These are phyloP conservation scores for Puffinus mauretanicus DNA, from an alignment of 2,113 vertebrate genomes.

Conservation along the genomic window DNA sequence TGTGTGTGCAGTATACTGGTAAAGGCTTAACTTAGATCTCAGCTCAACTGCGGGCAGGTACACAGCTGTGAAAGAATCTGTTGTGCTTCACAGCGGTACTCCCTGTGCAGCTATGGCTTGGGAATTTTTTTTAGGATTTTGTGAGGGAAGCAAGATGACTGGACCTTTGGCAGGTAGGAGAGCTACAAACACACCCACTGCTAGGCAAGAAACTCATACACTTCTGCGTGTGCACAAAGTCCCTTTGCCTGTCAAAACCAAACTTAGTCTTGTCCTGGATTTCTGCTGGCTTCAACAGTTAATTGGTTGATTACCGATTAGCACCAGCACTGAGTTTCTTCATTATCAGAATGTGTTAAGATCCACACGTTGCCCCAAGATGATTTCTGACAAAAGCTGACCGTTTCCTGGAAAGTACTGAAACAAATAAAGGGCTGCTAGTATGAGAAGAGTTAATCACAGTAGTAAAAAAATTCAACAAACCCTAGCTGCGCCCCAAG, in stretches of 20 bases:
- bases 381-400: not conserved
- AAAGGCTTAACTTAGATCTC: not conserved
- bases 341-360: not conserved
- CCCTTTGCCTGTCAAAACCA: not conserved
- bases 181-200: not conserved
- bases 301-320: not conserved
- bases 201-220: not conserved
- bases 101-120: not conserved
- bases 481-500: not conserved
- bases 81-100: not conserved
- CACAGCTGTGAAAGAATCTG: not conserved
- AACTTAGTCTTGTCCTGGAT: not conserved
- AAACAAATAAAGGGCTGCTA: not conserved
- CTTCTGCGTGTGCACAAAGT: not conserved
- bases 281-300: not conserved
- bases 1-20: not conserved
- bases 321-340: not conserved
- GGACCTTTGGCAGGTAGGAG: not conserved
- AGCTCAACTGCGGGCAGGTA: not conserved
- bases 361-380: not conserved
- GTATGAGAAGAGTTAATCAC: not conserved
- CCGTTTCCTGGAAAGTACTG: not conserved
- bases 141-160: not conserved
- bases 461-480: not conserved
- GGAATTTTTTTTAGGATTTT: not conserved